Evolutionary conservation across 37 sponge, comb jelly and placozoan genomes (phyloP).

Genomic region (Spongilla lacustris): DNA sequence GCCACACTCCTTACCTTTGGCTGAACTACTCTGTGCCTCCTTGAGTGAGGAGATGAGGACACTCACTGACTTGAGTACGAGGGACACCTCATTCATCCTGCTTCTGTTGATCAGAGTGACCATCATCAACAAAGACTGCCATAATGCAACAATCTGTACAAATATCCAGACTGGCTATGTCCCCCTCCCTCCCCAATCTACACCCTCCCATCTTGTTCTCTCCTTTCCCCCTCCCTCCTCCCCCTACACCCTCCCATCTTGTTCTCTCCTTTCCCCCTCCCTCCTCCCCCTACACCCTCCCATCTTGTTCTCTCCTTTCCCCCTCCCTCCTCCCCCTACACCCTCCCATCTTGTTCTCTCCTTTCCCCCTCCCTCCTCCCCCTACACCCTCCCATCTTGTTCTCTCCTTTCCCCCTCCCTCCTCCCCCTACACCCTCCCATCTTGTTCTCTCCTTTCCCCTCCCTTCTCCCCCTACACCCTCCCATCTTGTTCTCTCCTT

Average conservation of each 20-base stretch:
- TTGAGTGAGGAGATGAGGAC: constrained; percentile 69
- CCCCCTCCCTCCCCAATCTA: constrained; percentile 5
- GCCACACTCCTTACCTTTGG: constrained; percentile 41
- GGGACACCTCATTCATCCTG: constrained; percentile 75
- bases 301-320: too few relatives aligned
- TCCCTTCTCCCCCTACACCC: background rate
- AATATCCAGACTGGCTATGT: background rate
- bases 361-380: background rate
- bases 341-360: too few relatives aligned
- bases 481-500: background rate
- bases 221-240: background rate
- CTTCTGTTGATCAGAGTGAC: background rate
- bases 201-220: too few relatives aligned
- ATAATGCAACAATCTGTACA: too few relatives aligned
- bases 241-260: background rate
- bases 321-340: too few relatives aligned
- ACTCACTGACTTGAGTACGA: constrained; percentile 79
- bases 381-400: background rate
- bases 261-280: background rate
- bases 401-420: too few relatives aligned
- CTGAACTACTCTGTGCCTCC: constrained; percentile 44
- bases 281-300: too few relatives aligned
- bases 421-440: too few relatives aligned
- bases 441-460: too few relatives aligned
- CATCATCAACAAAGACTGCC: background rate